Evolutionary conservation across 2,888 invertebrate genomes (phyloP).

Genomic region (Acanthosoma haemorrhoidale): DNA sequence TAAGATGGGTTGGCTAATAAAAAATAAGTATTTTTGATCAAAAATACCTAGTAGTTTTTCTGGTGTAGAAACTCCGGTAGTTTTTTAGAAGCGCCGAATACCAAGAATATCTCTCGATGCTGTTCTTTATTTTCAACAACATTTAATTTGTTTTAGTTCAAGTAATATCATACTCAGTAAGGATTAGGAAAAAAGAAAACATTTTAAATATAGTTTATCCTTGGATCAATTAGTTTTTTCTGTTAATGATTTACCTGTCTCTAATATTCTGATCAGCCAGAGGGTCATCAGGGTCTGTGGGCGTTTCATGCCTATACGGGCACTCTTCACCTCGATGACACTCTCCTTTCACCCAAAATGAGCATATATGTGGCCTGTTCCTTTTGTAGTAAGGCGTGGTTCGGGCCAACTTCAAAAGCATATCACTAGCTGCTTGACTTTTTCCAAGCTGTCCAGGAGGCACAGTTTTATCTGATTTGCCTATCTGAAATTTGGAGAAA

Average conservation of each 20-base stretch:
- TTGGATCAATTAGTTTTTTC: no score
- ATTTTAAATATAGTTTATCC: no score
- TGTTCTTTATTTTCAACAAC: no score
- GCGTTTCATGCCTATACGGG: conserved; percentile 92
- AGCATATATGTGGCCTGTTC: conserved; percentile 91
- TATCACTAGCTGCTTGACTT: conserved; percentile 71
- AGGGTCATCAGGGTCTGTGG: conserved; percentile 95
- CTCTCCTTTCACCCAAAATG: conserved; percentile 98
- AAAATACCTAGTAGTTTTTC: no score
- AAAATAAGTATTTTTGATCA: no score
- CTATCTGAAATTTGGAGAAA: conserved; percentile 41
- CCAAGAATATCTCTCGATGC: no score
- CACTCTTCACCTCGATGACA: conserved; percentile 94
- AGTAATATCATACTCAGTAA: no score
- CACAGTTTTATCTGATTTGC: conserved; percentile 45
- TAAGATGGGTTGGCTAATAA: no score
- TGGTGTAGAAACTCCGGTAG: no score
- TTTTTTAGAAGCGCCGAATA: no score
- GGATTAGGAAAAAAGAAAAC: no score
- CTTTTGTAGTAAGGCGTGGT: conserved; percentile 93
- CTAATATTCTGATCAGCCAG: conserved; percentile 93
- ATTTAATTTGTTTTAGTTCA: no score
- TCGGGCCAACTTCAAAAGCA: conserved; percentile 79
- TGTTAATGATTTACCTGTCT: conserved; percentile 60
- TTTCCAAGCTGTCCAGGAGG: conserved; percentile 62